Evolutionary conservation across 2,113 vertebrate species (phyloP).

Genomic region (Phycodurus eques): DNA sequence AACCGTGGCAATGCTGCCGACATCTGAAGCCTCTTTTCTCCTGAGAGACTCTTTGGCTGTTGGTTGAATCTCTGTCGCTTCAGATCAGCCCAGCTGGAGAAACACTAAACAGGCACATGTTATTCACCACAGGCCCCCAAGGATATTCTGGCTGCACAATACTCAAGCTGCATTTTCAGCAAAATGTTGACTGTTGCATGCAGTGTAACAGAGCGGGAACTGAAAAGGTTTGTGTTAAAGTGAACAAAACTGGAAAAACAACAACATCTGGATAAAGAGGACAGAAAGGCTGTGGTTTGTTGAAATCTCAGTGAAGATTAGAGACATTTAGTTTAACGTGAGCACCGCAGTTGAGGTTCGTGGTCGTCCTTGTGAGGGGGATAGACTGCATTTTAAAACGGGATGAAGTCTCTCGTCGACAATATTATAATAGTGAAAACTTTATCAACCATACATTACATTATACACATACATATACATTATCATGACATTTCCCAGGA

Average conservation of each 20-base stretch:
- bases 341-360: neutral
- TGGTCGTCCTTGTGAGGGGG: neutral
- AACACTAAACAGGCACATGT: slow-evolving; percentile 67
- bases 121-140: slow-evolving; percentile 36
- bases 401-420: too few species aligned
- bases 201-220: slow-evolving; percentile 23
- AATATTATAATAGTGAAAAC: too few species aligned
- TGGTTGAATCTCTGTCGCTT: slow-evolving; percentile 68
- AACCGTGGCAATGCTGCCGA: slow-evolving; percentile 55
- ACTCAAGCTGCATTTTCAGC: slow-evolving; percentile 46
- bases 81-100: slow-evolving; percentile 69
- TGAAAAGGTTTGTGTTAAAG: slow-evolving; percentile 23
- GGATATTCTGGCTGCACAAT: slow-evolving; percentile 54
- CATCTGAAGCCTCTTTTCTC: slow-evolving; percentile 69
- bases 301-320: neutral
- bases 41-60: slow-evolving; percentile 63
- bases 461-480: too few species aligned
- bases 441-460: too few species aligned
- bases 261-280: neutral
- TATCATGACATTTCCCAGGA: too few species aligned
- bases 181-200: slow-evolving; percentile 55
- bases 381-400: neutral
- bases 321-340: neutral
- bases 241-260: slow-evolving; percentile 3
- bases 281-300: slow-evolving; percentile 6